phyloP scores from a whole-genome alignment of 2,797 vertebrate genomes.

The Erpetoichthys calabaricus region DNA sequence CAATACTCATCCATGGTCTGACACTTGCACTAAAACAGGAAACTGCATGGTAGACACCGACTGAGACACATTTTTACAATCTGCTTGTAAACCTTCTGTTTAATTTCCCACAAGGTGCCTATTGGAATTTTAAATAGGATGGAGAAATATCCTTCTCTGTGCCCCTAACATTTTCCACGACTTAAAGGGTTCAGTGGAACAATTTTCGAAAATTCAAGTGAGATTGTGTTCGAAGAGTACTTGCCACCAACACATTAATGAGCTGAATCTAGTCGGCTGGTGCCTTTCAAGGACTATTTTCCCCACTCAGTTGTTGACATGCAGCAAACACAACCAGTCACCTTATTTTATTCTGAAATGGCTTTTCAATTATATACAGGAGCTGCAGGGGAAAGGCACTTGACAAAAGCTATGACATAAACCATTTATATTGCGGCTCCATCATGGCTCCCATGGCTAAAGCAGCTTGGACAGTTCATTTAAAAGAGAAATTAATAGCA shows the following conservation, averaged over 20 bases:
- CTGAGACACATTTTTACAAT: not conserved
- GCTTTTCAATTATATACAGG: conserved; percentile 45
- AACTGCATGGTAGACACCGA: not conserved
- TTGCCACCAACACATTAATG: not conserved
- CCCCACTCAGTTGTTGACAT: conserved; percentile 36
- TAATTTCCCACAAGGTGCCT: not conserved
- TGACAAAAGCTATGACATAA: conserved; percentile 38
- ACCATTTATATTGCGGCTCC: conserved; percentile 45
- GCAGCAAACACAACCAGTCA: conserved; percentile 30
- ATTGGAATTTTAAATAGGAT: not conserved
- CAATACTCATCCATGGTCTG: not conserved
- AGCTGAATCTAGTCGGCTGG: conserved; percentile 8
- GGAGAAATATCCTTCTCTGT: not conserved
- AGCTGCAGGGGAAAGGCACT: conserved; percentile 30
- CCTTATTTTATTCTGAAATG: conserved; percentile 33
- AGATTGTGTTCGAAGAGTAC: conserved; percentile 1
- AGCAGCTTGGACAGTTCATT: conserved; percentile 51
- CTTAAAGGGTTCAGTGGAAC: conserved; percentile 3
- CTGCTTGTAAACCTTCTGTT: not conserved
- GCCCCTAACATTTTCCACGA: not conserved
- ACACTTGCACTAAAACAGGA: not conserved
- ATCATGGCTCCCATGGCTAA: conserved; percentile 38
- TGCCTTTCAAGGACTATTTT: conserved; percentile 15
- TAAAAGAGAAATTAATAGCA: conserved; percentile 58
- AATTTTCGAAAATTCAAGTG: conserved; percentile 3